Evolutionary conservation across 2,113 vertebrate species (phyloP).

Genomic region (Nannospalax galili): DNA sequence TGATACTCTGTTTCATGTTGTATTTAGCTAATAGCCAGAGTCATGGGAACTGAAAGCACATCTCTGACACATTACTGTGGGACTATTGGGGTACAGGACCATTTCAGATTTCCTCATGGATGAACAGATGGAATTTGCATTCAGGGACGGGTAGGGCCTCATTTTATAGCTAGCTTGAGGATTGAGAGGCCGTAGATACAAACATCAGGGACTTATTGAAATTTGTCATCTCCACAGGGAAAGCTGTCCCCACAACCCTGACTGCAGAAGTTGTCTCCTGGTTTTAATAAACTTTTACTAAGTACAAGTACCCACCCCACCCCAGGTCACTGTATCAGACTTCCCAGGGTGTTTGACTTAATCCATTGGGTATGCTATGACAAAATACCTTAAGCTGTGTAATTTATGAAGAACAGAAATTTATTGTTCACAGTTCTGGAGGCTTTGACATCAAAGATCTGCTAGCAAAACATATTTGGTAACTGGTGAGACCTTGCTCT

Average conservation of each 20-base stretch:
- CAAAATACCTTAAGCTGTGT: background rate
- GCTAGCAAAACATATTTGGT: background rate
- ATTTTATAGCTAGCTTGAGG: background rate
- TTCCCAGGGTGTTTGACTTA: background rate
- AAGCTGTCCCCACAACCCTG: background rate
- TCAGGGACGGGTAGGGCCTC: background rate
- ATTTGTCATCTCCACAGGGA: background rate
- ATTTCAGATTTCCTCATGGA: background rate
- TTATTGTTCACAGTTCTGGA: background rate
- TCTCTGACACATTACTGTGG: background rate
- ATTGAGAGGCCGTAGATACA: background rate
- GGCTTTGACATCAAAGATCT: background rate
- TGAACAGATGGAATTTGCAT: background rate
- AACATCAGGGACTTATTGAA: background rate
- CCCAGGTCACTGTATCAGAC: background rate
- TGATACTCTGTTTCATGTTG: background rate
- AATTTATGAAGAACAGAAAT: background rate
- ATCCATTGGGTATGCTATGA: background rate
- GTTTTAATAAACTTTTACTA: background rate
- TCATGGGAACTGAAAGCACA: background rate
- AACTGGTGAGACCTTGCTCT: background rate
- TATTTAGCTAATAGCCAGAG: background rate
- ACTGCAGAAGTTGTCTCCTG: background rate
- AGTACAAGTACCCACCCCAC: background rate
- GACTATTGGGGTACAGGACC: background rate